These are phyloP conservation scores for Tor tambroides DNA, from an alignment of 2,113 vertebrate genomes.

Conservation along the genomic window DNA sequence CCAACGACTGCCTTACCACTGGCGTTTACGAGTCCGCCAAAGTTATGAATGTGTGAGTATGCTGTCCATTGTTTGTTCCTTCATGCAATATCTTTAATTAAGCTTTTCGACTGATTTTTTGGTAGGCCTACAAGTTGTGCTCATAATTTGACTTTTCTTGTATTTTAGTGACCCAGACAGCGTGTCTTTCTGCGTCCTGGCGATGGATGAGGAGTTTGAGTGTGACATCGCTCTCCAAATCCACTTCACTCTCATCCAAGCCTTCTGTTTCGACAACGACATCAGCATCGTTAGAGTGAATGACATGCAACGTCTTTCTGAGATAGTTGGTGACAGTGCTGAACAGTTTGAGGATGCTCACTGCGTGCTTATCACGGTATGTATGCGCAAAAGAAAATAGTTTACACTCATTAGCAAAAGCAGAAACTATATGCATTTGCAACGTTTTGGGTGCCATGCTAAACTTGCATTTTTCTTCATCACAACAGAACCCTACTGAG, in stretches of 20 bases:
- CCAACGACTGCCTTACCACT: constrained; percentile 88
- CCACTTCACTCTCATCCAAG: constrained; percentile 84
- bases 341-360: constrained; percentile 66
- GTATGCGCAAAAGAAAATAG: constrained; percentile 58
- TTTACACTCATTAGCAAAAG: neutral
- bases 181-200: constrained; percentile 77
- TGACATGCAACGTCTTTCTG: constrained; percentile 73
- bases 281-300: constrained; percentile 80
- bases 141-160: neutral
- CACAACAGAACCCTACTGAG: constrained; percentile 72
- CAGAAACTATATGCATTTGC: neutral
- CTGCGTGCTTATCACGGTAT: constrained; percentile 80
- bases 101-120: neutral
- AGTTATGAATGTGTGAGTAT: constrained; percentile 96
- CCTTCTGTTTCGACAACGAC: constrained; percentile 83
- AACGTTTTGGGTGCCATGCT: neutral
- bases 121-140: neutral
- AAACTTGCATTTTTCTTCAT: neutral
- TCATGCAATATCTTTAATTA: neutral
- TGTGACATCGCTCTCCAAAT: constrained; percentile 79
- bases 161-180: constrained; percentile 76
- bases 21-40: constrained; percentile 97
- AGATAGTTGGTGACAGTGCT: constrained; percentile 69
- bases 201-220: constrained; percentile 72
- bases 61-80: neutral